Evolutionary conservation across 2,113 vertebrate genomes (phyloP).

Genomic region (Ifrita kowaldi): DNA sequence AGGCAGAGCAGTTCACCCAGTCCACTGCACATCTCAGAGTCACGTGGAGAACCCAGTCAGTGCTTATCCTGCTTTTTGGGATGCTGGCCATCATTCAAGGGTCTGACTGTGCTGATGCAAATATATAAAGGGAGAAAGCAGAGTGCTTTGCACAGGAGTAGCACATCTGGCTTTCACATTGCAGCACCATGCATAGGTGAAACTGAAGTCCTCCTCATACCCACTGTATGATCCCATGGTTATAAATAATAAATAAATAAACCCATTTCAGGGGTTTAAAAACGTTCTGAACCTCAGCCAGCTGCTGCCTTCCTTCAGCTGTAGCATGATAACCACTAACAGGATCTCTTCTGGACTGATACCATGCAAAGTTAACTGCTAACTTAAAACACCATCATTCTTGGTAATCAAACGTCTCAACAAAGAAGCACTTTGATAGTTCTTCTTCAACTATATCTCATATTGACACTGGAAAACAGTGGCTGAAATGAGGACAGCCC

Average conservation of each 20-base stretch:
- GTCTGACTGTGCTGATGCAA: neutral
- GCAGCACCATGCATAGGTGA: rapidly evolving
- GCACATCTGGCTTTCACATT: rapidly evolving
- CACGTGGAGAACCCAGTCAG: neutral
- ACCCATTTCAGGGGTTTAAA: neutral
- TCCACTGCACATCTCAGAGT: neutral
- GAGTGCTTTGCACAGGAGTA: neutral
- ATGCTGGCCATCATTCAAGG: neutral
- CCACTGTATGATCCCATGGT: neutral
- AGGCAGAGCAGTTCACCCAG: neutral
- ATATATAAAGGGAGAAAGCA: neutral
- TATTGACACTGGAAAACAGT: neutral
- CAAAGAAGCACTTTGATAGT: neutral
- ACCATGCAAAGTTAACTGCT: neutral
- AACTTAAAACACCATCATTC: neutral
- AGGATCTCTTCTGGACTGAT: neutral
- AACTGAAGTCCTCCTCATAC: neutral
- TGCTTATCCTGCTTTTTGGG: neutral
- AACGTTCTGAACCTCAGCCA: neutral
- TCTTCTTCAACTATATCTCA: neutral
- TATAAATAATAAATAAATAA: neutral
- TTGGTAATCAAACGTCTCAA: neutral
- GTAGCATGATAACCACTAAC: neutral
- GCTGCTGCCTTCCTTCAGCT: neutral
- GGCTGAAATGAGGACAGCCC: neutral